Evolutionary conservation across 2,888 invertebrate genomes (phyloP), one percentile per base, ranked within the genome.

Genomic region (Callinectes sapidus): DNA sequence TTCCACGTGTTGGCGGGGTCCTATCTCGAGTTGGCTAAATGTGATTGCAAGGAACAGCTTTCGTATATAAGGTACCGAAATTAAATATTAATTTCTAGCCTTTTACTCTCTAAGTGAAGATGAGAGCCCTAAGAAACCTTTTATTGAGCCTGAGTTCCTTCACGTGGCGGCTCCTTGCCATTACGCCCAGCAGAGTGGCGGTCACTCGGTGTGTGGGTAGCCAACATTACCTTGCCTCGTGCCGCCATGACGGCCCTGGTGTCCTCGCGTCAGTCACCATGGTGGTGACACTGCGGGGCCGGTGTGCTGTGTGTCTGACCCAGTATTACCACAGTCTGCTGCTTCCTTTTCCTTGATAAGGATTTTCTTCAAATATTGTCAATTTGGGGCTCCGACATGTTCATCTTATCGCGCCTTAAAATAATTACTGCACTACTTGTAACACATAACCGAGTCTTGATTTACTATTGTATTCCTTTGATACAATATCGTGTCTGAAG

Each of bases 141-240:
- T 87, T 10, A 61, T 88, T 91, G 32, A 61, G 28, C 28, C 61
- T 66, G 87, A 35, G 71, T 91, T 87, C 48, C 87, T 91, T 23
- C 28, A 55, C 61, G 86, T 42, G 71, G 66, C 71, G 48, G 71
- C 39, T 66, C 39, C 89, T 35, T n/a, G 81, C 16, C 81, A 32
- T 32, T 32, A 16, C 32, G 81, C 81, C 35, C 35, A 71, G 28
- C 81, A 35, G 35, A 81, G 81, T 81, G 35, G 18, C 35, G 35
- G 81, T 35, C 81, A 32, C 81, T 77, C 28, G n/a, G 13, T 10
- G 71, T 77, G 13, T 28, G n/a, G 71, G 71, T 13, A 77, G 10
- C 28, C 71, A 77, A 77, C n/a, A n/a, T 23, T 32, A 28, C 28
- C 28, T 28, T 77, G 28, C 71, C 28, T 77, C 71, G 23, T n/a